Conservation (phyloP, 2,797 vertebrate species). For the Pampus argenteus region DNA sequence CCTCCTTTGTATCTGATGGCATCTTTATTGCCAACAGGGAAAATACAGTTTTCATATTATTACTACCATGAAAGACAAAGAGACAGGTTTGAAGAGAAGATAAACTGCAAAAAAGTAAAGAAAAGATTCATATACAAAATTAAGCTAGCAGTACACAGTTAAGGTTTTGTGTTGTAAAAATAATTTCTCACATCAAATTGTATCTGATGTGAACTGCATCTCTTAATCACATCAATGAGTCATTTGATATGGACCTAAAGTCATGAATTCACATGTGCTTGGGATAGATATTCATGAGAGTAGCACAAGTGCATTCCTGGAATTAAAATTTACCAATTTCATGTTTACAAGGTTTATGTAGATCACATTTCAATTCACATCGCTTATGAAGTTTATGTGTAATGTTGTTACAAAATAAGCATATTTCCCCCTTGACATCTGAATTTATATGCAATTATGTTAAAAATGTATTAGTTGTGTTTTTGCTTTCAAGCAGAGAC, state of each 20-base stretch:
- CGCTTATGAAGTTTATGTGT: too few species aligned
- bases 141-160: conserved; percentile 12
- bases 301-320: too few species aligned
- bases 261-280: neutral
- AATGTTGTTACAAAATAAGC: too few species aligned
- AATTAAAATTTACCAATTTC: neutral
- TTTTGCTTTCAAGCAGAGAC: too few species aligned
- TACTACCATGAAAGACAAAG: conserved; percentile 42
- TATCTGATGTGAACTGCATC: conserved; percentile 14
- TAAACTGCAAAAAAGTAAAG: conserved; percentile 41
- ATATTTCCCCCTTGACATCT: too few species aligned
- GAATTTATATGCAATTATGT: too few species aligned
- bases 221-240: conserved; percentile 22
- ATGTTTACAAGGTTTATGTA: neutral
- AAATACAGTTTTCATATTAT: conserved; percentile 64
- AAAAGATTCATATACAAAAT: neutral
- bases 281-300: neutral
- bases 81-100: conserved; percentile 47
- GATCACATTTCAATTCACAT: too few species aligned
- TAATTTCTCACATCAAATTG: conserved; percentile 6
- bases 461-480: too few species aligned
- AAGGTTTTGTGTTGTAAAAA: conserved; percentile 25
- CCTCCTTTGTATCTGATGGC: conserved; percentile 55
- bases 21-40: conserved; percentile 58
- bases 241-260: neutral